Evolutionary conservation across 2,888 invertebrate species (phyloP), one percentile per base, ranked within the genome.

Genomic region (Polydrusus tereticollis): DNA sequence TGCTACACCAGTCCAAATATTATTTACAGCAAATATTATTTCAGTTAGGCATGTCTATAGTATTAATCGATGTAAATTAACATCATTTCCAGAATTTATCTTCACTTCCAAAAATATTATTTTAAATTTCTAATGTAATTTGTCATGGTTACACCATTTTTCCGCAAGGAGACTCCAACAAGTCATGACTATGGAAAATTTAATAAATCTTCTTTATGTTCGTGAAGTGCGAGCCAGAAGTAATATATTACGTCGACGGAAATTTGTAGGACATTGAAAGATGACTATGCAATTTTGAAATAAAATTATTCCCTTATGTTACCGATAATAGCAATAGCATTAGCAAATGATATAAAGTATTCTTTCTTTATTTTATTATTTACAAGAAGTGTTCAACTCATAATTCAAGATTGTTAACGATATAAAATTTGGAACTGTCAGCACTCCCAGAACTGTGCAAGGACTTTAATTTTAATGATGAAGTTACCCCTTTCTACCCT

Each of bases 241-340:
- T 45, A 45, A 45, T 45, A 45, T 45, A 45, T 45, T 45, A 45
- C 20, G 5, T 1, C 18, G 6, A 18, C 43, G 6, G 41, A 41
- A 16, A 14, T 16, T 18, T 41, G 16, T 43, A 21, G 45, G 45
- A 45, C 45, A 18, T 45, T 20, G 21, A 45, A 33, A 57, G 20
- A 33, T 66, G 65, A 55, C 65, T 43, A 43, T 8, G 21, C 45
- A 10, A 6, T 21, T 45, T 45, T 20, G 20, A 20, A 45, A 45
- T 45, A 21, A 45, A 45, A 45, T 20, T 20, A 20, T 45, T 45
- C 1, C 7, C 8, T 2, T 21, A 10, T 20, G 8, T 45, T n/a
- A 26, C 7, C n/a, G n/a, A 26, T 26, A 26, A 5, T 26, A 5
- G 26, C 26, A 3, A 26, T 7, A n/a, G n/a, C n/a, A n/a, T n/a